Evolutionary conservation across 2,113 vertebrate genomes (phyloP).

Genomic region (Micronycteris hirsuta): DNA sequence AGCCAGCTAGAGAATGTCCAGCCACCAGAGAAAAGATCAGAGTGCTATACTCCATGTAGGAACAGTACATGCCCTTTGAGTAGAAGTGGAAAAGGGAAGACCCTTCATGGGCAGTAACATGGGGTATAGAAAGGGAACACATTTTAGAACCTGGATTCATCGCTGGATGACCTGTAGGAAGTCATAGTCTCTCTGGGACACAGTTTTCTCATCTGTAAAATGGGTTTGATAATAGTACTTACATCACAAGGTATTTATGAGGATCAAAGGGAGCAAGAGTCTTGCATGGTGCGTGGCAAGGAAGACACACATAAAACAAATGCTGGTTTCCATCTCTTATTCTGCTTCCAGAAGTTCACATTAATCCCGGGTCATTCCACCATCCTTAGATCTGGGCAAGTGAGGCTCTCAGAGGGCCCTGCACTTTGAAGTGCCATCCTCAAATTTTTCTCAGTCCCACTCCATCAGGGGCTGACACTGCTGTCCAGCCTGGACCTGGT

Average conservation of each 20-base stretch:
- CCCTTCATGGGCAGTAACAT: background rate
- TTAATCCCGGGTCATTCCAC: background rate
- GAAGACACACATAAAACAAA: background rate
- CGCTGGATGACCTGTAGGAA: background rate
- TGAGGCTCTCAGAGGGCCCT: background rate
- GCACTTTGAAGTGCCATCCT: background rate
- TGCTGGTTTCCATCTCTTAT: background rate
- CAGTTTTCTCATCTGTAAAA: slow-evolving; percentile 18
- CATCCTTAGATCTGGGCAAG: background rate
- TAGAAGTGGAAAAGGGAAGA: background rate
- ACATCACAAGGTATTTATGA: background rate
- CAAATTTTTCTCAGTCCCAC: background rate
- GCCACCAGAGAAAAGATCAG: background rate
- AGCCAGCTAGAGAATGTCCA: background rate
- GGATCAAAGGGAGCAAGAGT: background rate
- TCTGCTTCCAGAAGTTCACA: background rate
- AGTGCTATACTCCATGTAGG: background rate
- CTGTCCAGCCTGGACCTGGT: background rate
- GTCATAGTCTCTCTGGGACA: background rate
- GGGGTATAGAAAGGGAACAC: background rate
- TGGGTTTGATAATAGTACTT: background rate
- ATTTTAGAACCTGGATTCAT: slow-evolving; percentile 7
- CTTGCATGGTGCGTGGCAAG: background rate
- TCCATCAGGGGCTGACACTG: background rate
- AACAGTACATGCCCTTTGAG: background rate